A percentile compares a stretch with the other conserved stretches of the same genome.
phyloP scores from a whole-genome alignment of 2,888 invertebrate species.

The Harpagoxenus sublaevis region DNA sequence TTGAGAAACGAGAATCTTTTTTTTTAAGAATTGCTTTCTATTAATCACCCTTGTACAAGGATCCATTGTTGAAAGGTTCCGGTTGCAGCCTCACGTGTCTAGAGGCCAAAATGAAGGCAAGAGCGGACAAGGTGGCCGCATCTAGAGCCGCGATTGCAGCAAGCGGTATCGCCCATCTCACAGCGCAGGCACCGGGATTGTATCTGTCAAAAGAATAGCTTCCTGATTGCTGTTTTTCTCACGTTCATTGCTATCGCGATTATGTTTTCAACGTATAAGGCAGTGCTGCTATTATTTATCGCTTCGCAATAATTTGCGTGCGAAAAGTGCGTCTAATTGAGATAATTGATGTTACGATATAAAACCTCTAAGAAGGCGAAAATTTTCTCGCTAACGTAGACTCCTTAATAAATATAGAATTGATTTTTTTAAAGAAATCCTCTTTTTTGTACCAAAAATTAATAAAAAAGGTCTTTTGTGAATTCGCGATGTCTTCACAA shows the following conservation, averaged over 20 bases:
- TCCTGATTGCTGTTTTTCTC: background rate
- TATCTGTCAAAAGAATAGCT: conserved; percentile 79
- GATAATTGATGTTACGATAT: background rate
- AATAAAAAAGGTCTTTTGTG: background rate
- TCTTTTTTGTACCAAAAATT: background rate
- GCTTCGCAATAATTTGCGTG: conserved; percentile 22
- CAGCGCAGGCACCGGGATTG: conserved; percentile 93
- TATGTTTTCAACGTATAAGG: background rate
- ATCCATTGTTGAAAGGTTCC: conserved; percentile 91
- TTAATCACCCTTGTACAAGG: conserved; percentile 89
- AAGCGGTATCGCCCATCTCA: conserved; percentile 97
- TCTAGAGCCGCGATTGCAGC: conserved; percentile 96
- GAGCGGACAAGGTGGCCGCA: conserved; percentile 93
- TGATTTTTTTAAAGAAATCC: background rate
- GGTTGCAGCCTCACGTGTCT: conserved; percentile 95
- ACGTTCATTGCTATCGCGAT: conserved; percentile 8
- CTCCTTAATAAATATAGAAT: background rate
- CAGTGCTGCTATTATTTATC: background rate
- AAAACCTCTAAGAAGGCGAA: background rate
- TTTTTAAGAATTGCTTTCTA: background rate
- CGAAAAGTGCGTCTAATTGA: background rate
- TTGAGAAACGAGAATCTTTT: background rate
- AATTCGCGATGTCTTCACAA: background rate
- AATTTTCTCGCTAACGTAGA: background rate
- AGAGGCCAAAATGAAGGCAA: conserved; percentile 97